A percentile compares a stretch with the other conserved stretches of the same genome.
Evolutionary conservation across 1,140 invertebrate species (phyloP).

Genomic region (Hirudo medicinalis): DNA sequence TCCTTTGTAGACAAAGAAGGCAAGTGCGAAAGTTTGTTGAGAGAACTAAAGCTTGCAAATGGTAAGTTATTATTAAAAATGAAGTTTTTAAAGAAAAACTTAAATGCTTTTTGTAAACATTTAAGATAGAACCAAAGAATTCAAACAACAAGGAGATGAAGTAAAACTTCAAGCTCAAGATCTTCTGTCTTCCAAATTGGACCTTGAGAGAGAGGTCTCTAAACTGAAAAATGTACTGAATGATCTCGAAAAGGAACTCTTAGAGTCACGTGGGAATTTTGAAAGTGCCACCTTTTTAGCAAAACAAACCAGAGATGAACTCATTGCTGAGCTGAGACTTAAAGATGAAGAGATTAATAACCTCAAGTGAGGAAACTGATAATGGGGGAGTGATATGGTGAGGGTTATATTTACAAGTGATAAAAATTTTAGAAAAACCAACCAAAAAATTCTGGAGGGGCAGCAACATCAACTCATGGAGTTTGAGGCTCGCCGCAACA

Average conservation of each 20-base stretch:
- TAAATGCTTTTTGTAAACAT: too few relatives aligned
- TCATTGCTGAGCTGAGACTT: not conserved
- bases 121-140: not conserved
- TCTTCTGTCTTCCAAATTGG: not conserved
- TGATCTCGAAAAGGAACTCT: not conserved
- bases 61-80: too few relatives aligned
- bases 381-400: not conserved
- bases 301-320: not conserved
- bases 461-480: not conserved
- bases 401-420: not conserved
- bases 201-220: not conserved
- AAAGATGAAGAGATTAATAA: constrained; percentile 6
- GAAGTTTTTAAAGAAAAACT: too few relatives aligned
- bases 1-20: too few relatives aligned
- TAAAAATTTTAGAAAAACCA: not conserved
- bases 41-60: too few relatives aligned
- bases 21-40: too few relatives aligned
- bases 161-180: not conserved
- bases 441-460: not conserved
- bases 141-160: not conserved
- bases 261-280: not conserved
- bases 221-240: not conserved
- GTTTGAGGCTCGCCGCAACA: not conserved
- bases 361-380: not conserved
- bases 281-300: not conserved